Base-by-base conservation (phyloP, 2,888 invertebrate species). In the Brachynemurus nebulosus region DNA sequence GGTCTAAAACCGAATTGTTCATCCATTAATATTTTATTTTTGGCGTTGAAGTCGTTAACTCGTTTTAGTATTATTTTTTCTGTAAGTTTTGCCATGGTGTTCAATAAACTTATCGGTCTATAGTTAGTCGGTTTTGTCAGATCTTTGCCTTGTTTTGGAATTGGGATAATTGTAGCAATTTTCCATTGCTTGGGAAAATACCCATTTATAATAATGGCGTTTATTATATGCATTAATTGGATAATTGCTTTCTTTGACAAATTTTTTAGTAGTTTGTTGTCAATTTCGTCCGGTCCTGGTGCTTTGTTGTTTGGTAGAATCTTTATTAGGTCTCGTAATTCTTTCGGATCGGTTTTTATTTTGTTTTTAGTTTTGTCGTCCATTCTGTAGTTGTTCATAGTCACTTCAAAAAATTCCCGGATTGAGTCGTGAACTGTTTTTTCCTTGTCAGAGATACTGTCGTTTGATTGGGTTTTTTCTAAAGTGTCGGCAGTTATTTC, bases 1-100 rank as follows among this genome's bases (percentile, higher is more conserved):
- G 46, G 33, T 34, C 56, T 49, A 40, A 61, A 60, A 0, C 59
- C 59, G 45, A 57, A 58, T 44, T 57, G 56, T 14, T 51, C 14
- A 9, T 51, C 35, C 4, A 45, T 46, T 19, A 38, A 7, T 41
- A 20, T 47, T 12, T 52, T 45, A 2, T 51, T 46, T 52, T 39
- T 40, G n/a, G 17, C 45, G 21, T 55, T 47, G 21, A 40, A 34
- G 21, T 45, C 34, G 7, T 46, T 45, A 2, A 58, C 19, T 45
- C 44, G 33, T 14, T 38, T 45, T 5, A 49, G 40, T 20, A 54
- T 39, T 4, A 52, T 46, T 44, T 47, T 49, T 46, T 57, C 55
- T 8, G 51, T 38, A 11, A 53, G 6, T 45, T 55, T 54, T 18
- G 48, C 43, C 27, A 50, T 33, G 4, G 47, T 45, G 16, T 27